A percentile compares a stretch with the other conserved stretches of the same genome.
phyloP scores from a whole-genome alignment of 2,797 vertebrate genomes.

The Myiothlypis coronata region DNA sequence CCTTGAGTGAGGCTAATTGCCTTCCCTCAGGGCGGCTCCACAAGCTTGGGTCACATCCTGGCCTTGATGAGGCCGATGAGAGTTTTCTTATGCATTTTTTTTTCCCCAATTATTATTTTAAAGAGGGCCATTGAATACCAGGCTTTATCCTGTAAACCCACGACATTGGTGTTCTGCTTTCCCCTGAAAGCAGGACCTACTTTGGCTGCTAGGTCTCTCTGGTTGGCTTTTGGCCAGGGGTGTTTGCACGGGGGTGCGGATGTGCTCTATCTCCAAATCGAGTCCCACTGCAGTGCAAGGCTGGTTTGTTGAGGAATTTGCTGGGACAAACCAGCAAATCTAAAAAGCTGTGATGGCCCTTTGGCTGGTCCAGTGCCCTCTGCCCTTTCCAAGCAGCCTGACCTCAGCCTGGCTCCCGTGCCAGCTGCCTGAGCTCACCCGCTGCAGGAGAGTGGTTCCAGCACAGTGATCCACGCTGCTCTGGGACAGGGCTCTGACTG shows the following conservation, averaged over 20 bases:
- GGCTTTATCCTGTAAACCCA: too few relatives aligned
- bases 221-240: background rate
- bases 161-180: background rate
- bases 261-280: rapidly evolving
- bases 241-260: background rate
- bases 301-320: background rate
- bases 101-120: background rate
- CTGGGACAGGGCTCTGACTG: background rate
- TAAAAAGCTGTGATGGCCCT: background rate
- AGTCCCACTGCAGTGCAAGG: background rate
- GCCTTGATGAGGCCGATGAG: background rate
- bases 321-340: background rate
- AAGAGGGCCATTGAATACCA: background rate
- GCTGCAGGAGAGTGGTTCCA: background rate
- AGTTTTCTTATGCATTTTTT: background rate
- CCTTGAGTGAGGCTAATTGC: constrained; percentile 31
- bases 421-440: background rate
- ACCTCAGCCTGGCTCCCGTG: background rate
- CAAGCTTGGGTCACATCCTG: constrained; percentile 12
- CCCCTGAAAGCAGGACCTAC: background rate
- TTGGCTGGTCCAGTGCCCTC: background rate
- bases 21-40: constrained; percentile 1
- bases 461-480: background rate
- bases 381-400: background rate
- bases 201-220: background rate